Base-by-base conservation (phyloP, 2,888 invertebrate species). In the Cataglyphis livida region DNA sequence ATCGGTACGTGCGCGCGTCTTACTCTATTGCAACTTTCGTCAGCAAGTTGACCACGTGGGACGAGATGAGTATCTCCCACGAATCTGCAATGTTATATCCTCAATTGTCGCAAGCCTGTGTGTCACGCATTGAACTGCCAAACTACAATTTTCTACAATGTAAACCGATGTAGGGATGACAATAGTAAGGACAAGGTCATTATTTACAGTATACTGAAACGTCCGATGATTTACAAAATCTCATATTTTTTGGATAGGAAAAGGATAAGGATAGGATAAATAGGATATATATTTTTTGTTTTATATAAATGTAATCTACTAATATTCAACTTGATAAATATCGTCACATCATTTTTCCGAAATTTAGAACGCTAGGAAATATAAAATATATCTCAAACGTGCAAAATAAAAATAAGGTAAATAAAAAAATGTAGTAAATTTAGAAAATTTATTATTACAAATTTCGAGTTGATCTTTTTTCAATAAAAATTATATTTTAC, bases 1-100 rank as follows among this genome's bases (percentile, higher is more conserved):
- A 86, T 88, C 84, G 86, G 15, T 25, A 51, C 44, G 61, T 83
- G 88, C 82, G 76, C 73, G 81, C 41, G 79, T 81, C 38, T 85
- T 84, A 83, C 74, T 54, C 81, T 48, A 76, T 54, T 64, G 68
- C 64, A 75, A 35, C 71, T 86, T 81, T 82, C 81, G 64, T 84
- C 87, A 32, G 61, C 51, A 65, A 71, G 51, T 48, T 79, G 25
- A 38, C 38, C n/a, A 41, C 57, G 64, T 25, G 71, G 61, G 62
- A 78, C n/a, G 70, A 41, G 57, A 70, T 78, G 57, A 57, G 41
- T 70, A 32, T 48, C 70, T 41, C 41, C 41, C 41, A 64, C 64
- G 32, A 12, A 57, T 12, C 15, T 25, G 25, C 21, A 35, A 59
- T 35, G 65, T 75, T 59, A 28, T 54, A 38, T n/a, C 28, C 32